These are phyloP conservation scores for Vesta saturnalis DNA, from an alignment of 2,888 invertebrate species.

Conservation along the genomic window DNA sequence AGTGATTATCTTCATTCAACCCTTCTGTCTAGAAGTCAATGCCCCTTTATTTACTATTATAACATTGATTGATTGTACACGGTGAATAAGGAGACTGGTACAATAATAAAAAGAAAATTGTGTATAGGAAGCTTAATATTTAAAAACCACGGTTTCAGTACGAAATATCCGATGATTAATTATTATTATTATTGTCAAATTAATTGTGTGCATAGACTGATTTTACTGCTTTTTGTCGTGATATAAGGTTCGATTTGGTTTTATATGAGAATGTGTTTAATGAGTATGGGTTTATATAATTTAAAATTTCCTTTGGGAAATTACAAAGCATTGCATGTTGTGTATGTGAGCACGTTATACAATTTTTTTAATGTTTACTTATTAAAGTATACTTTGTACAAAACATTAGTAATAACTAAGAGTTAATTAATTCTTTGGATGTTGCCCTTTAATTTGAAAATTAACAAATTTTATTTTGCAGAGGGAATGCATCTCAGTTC, in stretches of 20 bases:
- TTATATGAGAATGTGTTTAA: too few relatives aligned
- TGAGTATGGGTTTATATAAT: too few relatives aligned
- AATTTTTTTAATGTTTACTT: too few relatives aligned
- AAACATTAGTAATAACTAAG: background rate
- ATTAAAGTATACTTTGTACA: too few relatives aligned
- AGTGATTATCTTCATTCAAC: background rate
- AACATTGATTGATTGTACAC: slow-evolving; percentile 29
- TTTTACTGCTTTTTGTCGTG: slow-evolving; percentile 6
- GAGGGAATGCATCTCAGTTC: slow-evolving; percentile 89
- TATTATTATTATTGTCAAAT: background rate
- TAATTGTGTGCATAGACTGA: background rate
- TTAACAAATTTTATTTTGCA: slow-evolving; percentile 56
- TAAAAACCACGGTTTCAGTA: slow-evolving; percentile 33
- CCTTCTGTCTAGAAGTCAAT: background rate
- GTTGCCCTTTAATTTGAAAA: too few relatives aligned
- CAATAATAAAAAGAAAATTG: slow-evolving; percentile 18
- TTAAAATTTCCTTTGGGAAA: too few relatives aligned
- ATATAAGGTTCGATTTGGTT: too few relatives aligned
- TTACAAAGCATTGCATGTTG: too few relatives aligned
- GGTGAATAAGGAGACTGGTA: slow-evolving; percentile 35
- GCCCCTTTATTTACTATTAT: background rate
- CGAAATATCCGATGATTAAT: slow-evolving; percentile 10
- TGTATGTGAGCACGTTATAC: too few relatives aligned
- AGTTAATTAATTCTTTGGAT: slow-evolving; percentile 9
- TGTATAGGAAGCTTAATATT: slow-evolving; percentile 1